Conservation (phyloP, 2,113 vertebrate species). For the Montifringilla adamsi region DNA sequence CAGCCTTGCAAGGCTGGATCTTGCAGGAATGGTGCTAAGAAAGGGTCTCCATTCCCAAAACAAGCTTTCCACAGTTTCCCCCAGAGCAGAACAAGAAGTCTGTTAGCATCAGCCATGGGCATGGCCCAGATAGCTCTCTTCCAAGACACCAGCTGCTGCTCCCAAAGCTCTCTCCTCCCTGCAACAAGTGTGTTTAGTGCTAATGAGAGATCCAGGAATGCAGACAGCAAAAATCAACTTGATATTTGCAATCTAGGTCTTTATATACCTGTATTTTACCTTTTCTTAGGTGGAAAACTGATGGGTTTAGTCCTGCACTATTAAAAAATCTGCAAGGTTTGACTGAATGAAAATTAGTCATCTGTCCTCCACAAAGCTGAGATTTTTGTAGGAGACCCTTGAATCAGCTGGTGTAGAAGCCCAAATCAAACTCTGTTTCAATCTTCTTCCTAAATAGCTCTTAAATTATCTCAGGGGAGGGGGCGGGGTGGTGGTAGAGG, state of each 20-base stretch:
- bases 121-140: not conserved
- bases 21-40: not conserved
- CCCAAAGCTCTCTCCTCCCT: not conserved
- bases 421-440: not conserved
- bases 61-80: not conserved
- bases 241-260: not conserved
- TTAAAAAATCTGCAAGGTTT: not conserved
- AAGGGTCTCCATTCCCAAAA: fast-evolving
- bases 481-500: too few relatives aligned
- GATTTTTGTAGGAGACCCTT: not conserved
- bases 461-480: not conserved
- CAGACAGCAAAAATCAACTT: not conserved
- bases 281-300: not conserved
- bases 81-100: not conserved
- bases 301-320: not conserved
- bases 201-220: not conserved
- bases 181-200: not conserved
- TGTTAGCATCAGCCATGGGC: not conserved
- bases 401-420: not conserved
- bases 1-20: not conserved
- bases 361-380: not conserved
- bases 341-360: not conserved
- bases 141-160: not conserved
- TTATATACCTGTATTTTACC: not conserved
- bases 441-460: not conserved